A percentile compares a stretch with the other conserved stretches of the same genome.
Evolutionary conservation across 2,113 vertebrate genomes (phyloP).

Genomic region (Thalassoma bifasciatum): DNA sequence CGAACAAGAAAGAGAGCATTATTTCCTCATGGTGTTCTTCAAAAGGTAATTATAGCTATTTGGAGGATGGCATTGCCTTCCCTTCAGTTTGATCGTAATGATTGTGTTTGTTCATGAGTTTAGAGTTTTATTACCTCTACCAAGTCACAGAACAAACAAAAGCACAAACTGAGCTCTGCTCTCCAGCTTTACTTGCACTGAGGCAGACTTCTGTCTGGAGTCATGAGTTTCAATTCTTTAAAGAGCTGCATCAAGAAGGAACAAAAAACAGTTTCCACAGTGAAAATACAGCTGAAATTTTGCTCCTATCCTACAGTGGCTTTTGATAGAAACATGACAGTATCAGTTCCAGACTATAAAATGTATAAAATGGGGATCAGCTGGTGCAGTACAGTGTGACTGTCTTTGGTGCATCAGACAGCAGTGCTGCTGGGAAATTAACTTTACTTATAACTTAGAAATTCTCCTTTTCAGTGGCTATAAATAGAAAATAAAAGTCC

Average conservation of each 20-base stretch:
- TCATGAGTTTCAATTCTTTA: neutral
- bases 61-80: neutral
- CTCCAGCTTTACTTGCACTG: neutral
- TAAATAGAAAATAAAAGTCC: neutral
- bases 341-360: too few relatives aligned
- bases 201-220: neutral
- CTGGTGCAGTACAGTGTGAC: neutral
- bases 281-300: too few relatives aligned
- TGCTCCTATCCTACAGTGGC: neutral
- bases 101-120: neutral
- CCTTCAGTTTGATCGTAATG: neutral
- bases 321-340: neutral
- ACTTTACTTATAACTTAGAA: neutral
- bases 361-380: neutral
- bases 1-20: slow-evolving; percentile 24
- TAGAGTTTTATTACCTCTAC: neutral
- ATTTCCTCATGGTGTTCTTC: neutral
- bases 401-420: slow-evolving; percentile 2
- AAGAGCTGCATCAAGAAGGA: neutral
- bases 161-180: neutral
- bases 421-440: slow-evolving; percentile 10
- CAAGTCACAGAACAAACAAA: neutral
- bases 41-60: neutral
- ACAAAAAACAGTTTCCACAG: too few relatives aligned
- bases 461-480: neutral